Conservation (phyloP, 2,113 vertebrate species). For the Oncorhynchus gorbuscha region DNA sequence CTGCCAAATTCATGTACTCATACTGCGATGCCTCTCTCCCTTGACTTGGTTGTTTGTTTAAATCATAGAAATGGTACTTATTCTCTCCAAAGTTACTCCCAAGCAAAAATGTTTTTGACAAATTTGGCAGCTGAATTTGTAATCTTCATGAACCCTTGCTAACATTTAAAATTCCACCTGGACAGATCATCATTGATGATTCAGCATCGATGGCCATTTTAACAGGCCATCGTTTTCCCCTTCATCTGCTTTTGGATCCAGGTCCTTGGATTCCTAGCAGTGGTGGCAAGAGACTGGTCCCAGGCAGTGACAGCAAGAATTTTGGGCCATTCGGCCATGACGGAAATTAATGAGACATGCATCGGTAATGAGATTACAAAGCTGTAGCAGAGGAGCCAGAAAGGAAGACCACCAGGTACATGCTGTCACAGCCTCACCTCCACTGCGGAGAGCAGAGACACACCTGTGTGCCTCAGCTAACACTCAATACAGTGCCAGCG, state of each 20-base stretch:
- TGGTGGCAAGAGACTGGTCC: constrained; percentile 20
- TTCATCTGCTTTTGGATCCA: constrained; percentile 36
- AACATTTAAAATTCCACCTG: neutral
- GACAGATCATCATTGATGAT: neutral
- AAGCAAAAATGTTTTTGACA: neutral
- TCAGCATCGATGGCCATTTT: neutral
- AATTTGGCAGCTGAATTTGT: neutral
- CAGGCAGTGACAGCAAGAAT: constrained; percentile 43
- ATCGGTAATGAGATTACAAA: constrained; percentile 65
- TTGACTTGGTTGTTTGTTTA: neutral
- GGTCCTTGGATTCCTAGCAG: constrained; percentile 27
- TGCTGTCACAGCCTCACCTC: constrained; percentile 24
- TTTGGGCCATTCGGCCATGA: constrained; percentile 50
- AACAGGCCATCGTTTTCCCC: constrained; percentile 24
- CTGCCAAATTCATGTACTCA: neutral
- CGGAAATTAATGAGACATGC: constrained; percentile 69
- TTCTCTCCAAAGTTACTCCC: neutral
- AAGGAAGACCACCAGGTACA: constrained; percentile 51
- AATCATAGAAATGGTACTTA: neutral
- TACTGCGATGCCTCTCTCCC: too few relatives aligned
- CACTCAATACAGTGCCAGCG: constrained; percentile 12
- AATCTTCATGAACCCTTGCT: neutral
- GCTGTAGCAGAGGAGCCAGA: constrained; percentile 32
- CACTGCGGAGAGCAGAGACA: constrained; percentile 12
- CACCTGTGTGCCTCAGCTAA: constrained; percentile 15